A percentile compares a stretch with the other conserved stretches of the same genome.
Evolutionary conservation across 2,888 invertebrate genomes (phyloP).

Genomic region (Hyposoter dolosus): DNA sequence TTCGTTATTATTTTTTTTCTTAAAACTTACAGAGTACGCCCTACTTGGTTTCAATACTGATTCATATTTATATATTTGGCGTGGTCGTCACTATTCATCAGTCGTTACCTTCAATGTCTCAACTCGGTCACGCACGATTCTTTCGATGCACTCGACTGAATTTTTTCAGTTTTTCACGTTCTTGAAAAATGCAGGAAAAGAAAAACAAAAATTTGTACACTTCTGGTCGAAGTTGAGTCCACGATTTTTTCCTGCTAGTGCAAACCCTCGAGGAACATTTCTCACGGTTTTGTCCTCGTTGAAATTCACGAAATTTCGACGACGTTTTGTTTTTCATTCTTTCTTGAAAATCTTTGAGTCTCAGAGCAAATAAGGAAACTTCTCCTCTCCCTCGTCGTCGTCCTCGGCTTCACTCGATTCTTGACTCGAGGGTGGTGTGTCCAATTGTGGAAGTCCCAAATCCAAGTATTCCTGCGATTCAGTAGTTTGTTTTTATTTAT

Average conservation of each 20-base stretch:
- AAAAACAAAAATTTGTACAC: constrained; percentile 9
- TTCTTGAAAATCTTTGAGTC: neutral
- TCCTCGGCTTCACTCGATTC: constrained; percentile 90
- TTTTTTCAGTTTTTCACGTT: neutral
- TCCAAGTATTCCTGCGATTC: constrained; percentile 92
- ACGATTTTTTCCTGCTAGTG: neutral
- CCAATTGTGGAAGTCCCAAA: constrained; percentile 93
- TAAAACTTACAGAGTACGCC: constrained; percentile 66
- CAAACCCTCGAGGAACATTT: neutral
- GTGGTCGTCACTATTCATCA: constrained; percentile 74
- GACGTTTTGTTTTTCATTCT: constrained; percentile 6
- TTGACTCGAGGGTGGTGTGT: constrained; percentile 95
- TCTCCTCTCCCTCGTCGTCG: constrained; percentile 80
- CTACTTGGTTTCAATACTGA: constrained; percentile 79
- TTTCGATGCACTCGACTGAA: neutral
- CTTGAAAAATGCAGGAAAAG: neutral
- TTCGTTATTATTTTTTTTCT: constrained; percentile 8
- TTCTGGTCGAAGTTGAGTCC: neutral
- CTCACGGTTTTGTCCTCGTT: constrained; percentile 18
- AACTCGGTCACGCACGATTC: constrained; percentile 27
- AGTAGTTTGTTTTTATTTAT: neutral
- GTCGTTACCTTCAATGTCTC: constrained; percentile 67
- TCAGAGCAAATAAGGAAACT: constrained; percentile 83
- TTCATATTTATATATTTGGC: constrained; percentile 79
- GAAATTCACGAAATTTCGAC: neutral